Percentiles rank a stretch among this genome's conserved stretches.
Conservation (phyloP, 2,113 vertebrate genomes). For the Tragelaphus scriptus region DNA sequence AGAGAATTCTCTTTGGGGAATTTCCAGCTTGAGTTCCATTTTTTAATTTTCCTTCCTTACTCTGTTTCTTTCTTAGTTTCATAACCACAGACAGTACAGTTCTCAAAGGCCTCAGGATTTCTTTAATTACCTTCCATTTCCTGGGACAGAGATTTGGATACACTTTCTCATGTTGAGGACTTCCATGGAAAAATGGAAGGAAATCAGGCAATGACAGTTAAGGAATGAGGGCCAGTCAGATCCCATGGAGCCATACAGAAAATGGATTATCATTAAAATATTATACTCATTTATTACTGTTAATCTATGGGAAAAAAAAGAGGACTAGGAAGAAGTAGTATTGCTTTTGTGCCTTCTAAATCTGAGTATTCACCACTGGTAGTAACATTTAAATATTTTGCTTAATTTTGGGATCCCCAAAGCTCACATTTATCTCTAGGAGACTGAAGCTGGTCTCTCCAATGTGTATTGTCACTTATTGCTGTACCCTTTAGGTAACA, state of each 20-base stretch:
- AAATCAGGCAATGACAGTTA: not conserved
- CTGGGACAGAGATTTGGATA: not conserved
- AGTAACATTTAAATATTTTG: too few species aligned
- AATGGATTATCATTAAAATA: too few species aligned
- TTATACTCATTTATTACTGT: too few species aligned
- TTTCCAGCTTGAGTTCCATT: not conserved
- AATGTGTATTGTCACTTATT: too few species aligned
- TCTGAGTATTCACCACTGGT: too few species aligned
- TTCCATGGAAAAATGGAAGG: not conserved
- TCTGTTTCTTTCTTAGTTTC: not conserved
- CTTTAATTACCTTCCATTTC: not conserved
- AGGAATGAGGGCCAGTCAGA: not conserved
- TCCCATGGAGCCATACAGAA: not conserved
- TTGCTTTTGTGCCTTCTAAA: too few species aligned
- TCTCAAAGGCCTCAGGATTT: not conserved
- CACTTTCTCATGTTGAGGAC: not conserved
- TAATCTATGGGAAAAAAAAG: too few species aligned
- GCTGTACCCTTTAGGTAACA: too few species aligned
- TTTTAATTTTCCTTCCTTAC: not conserved
- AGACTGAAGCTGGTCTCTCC: too few species aligned
- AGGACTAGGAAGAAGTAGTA: too few species aligned
- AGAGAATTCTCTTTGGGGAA: not conserved
- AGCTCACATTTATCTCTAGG: too few species aligned
- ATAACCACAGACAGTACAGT: not conserved
- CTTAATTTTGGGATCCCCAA: too few species aligned